phyloP scores from a whole-genome alignment of 2,113 vertebrate species.

The Tyrannus savana region DNA sequence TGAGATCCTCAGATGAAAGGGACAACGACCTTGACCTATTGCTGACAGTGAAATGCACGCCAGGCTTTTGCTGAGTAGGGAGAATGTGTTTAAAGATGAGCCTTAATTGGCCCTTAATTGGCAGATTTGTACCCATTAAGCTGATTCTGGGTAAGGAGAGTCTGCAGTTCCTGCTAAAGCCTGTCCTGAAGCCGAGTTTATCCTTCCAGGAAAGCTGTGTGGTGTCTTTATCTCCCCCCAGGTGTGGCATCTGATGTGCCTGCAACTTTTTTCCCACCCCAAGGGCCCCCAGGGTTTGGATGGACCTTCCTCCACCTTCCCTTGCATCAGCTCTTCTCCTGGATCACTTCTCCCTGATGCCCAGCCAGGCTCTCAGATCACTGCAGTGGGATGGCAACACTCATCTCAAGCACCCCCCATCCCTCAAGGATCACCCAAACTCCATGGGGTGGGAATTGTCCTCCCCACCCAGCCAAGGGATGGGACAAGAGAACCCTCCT shows the following conservation, averaged over 20 bases:
- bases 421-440: not conserved
- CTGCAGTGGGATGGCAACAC: not conserved
- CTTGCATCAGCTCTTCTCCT: not conserved
- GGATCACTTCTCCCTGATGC: not conserved
- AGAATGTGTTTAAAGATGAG: not conserved
- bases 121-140: slow-evolving; percentile 32
- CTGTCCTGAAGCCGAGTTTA: not conserved
- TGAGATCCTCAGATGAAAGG: slow-evolving; percentile 55
- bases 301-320: not conserved
- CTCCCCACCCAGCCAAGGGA: not conserved
- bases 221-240: not conserved
- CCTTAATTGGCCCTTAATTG: slow-evolving; percentile 24
- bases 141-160: not conserved
- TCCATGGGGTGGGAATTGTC: not conserved
- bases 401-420: too few relatives aligned
- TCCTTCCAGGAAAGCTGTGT: not conserved
- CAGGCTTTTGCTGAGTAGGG: not conserved
- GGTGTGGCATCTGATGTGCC: not conserved
- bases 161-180: not conserved
- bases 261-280: not conserved
- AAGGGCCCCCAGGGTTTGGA: not conserved
- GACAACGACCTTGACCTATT: not conserved
- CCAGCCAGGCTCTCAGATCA: not conserved
- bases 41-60: not conserved
- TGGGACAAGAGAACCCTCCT: not conserved